These are phyloP conservation scores for Symphodus melops DNA, from an alignment of 2,113 vertebrate species.

Conservation along the genomic window DNA sequence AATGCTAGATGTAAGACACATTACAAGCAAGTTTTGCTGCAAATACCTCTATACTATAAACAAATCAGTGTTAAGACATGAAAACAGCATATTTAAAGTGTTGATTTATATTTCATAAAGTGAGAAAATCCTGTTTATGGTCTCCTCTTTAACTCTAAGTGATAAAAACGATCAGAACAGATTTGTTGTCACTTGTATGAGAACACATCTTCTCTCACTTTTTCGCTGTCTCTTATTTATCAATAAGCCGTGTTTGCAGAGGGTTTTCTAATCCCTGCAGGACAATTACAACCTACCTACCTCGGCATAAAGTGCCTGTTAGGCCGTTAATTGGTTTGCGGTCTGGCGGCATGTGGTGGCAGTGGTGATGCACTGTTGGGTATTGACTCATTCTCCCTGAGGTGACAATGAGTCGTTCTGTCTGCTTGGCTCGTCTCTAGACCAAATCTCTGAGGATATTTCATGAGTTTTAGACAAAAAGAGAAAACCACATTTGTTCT, in stretches of 20 bases:
- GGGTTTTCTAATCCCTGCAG: slow-evolving; percentile 22
- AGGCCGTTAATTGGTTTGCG: slow-evolving; percentile 19
- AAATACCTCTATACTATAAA: no score
- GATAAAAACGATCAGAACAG: not conserved
- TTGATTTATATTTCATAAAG: no score
- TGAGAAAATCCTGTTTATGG: not conserved
- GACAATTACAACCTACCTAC: slow-evolving; percentile 20
- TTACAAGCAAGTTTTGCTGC: no score
- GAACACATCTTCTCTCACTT: not conserved
- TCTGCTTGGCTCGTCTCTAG: slow-evolving; percentile 11
- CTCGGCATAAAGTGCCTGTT: slow-evolving; percentile 2
- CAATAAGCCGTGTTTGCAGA: not conserved
- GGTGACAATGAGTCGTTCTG: not conserved
- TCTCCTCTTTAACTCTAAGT: not conserved
- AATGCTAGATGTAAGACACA: no score
- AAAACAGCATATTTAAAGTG: no score
- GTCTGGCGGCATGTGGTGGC: not conserved
- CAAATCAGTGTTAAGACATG: no score
- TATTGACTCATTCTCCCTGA: slow-evolving; percentile 15
- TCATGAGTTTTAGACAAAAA: slow-evolving; percentile 8
- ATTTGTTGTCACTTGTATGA: not conserved
- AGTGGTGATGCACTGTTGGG: not conserved
- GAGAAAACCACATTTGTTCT: not conserved
- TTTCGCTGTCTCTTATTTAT: slow-evolving; percentile 7
- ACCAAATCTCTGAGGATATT: slow-evolving; percentile 23